A percentile compares a stretch with the other conserved stretches of the same genome.
Evolutionary conservation across 2,888 invertebrate genomes (phyloP).

Genomic region (Drymonia ruficornis): DNA sequence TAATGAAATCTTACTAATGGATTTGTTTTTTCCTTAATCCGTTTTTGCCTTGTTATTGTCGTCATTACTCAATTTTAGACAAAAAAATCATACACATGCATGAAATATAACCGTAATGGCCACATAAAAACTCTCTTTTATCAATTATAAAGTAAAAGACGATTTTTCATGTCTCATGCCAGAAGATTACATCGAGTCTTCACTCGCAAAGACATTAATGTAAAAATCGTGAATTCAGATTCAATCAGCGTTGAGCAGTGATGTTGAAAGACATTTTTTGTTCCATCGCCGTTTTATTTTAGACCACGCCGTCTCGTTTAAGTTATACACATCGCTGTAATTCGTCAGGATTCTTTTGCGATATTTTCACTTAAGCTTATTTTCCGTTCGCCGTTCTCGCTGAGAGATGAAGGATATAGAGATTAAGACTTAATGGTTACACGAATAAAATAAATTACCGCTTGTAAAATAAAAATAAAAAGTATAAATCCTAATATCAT

Average conservation of each 20-base stretch:
- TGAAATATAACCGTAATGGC: background rate
- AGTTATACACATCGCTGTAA: background rate
- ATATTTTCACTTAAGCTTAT: no score
- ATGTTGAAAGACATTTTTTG: background rate
- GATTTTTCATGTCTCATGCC: background rate
- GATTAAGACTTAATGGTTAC: no score
- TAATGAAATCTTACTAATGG: no score
- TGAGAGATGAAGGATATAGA: background rate
- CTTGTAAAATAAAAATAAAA: no score
- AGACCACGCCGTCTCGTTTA: no score
- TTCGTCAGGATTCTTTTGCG: background rate
- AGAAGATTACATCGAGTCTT: background rate
- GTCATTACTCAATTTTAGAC: no score
- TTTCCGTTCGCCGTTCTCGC: no score
- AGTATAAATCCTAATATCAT: no score
- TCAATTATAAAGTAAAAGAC: background rate
- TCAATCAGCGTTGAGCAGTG: background rate
- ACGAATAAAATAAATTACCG: no score
- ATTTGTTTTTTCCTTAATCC: no score
- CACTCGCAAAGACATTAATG: background rate
- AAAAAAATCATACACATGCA: no score
- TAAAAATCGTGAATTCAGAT: constrained; percentile 1
- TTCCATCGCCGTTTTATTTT: background rate
- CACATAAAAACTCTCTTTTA: background rate
- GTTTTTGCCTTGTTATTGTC: no score